phyloP scores from a whole-genome alignment of 2,113 vertebrate species.

The Rhodinocichla rosea region DNA sequence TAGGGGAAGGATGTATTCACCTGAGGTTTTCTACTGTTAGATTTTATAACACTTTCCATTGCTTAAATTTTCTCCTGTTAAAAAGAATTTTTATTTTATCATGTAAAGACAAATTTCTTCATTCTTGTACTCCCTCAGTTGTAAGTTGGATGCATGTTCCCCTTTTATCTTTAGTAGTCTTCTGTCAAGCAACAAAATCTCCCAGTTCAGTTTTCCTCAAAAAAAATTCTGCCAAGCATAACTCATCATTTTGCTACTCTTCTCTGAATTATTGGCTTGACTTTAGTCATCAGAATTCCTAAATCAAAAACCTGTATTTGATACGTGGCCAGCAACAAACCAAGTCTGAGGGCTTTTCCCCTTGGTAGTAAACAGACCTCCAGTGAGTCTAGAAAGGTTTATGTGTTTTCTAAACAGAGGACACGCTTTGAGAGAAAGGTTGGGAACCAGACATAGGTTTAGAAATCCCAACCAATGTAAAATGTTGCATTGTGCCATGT shows the following conservation, averaged over 20 bases:
- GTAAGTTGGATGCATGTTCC: not conserved
- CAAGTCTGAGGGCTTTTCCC: not conserved
- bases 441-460: not conserved
- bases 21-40: not conserved
- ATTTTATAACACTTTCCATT: not conserved
- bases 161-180: not conserved
- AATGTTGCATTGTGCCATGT: not conserved
- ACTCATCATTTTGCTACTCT: not conserved
- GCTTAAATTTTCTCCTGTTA: not conserved
- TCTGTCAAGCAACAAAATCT: not conserved
- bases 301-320: not conserved
- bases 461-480: not conserved
- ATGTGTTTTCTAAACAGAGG: not conserved
- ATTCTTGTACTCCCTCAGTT: not conserved
- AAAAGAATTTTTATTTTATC: not conserved
- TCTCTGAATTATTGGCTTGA: not conserved
- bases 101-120: not conserved
- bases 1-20: not conserved
- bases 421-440: accelerated
- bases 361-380: not conserved
- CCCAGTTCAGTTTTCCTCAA: not conserved
- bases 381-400: not conserved
- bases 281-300: not conserved
- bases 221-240: not conserved
- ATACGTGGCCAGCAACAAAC: not conserved